Evolutionary conservation across 2,113 vertebrate species (phyloP), one percentile per base, ranked within the genome.

Genomic region (Oryzias woworae): DNA sequence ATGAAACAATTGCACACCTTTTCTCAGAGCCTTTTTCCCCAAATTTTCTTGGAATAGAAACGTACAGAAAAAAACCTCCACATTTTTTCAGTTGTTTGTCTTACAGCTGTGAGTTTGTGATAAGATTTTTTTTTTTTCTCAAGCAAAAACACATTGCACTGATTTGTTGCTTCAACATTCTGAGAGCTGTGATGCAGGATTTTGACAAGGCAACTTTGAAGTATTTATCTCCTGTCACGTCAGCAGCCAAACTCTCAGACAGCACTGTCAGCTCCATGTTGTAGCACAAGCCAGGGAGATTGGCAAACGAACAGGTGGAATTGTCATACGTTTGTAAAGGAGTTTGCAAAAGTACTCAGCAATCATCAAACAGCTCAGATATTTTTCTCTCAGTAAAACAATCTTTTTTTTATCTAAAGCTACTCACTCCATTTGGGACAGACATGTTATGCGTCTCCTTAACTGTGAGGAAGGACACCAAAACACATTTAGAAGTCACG

Each of bases 281-380:
- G 70, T 62, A 78, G 63, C 66, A 65, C 59, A 49, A 79, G 64
- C 60, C 81, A 66, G 46, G 28, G 50, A 79, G 80, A 85, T 62
- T 73, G 78, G 71, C 71, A 78, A 70, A 57, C 2, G 69, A 87
- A 77, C 87, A 90, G 85, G 86, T 88, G 85, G 66, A 53, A 65
- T 81, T 81, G 86, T 88, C 82, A 84, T 82, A 62, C 56, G 68
- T 82, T 78, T 82, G 67, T 61, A 57, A 72, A 60, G 72, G 55
- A 81, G 66, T 66, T 68, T 82, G 74, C 78, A 82, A 81, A 77
- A 64, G 65, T 77, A 87, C 69, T 70, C 45, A 79, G 69, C 81
- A 87, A 81, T 88, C 84, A 86, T 78, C 74, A 82, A 85, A 79
- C 72, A 71, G 69, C 73, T 69, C 62, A 78, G 71, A 71, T 71